Conservation (phyloP, 2,113 vertebrate species). For the Misgurnus mizolepis region DNA sequence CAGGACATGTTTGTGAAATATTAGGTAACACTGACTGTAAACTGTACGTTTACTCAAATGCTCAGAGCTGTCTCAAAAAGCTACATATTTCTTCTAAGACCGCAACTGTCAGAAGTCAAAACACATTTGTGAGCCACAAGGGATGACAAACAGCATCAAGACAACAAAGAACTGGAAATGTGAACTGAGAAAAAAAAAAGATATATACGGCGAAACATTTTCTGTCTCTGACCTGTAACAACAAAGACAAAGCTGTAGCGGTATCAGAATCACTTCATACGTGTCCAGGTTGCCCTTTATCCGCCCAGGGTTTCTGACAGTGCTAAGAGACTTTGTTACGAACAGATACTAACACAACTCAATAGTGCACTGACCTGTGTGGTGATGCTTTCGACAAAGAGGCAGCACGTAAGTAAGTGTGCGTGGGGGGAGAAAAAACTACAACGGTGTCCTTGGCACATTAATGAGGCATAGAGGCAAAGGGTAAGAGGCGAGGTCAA, state of each 20-base stretch:
- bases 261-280: neutral
- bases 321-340: slow-evolving; percentile 23
- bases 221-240: neutral
- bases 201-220: neutral
- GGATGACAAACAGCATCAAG: neutral
- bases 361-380: slow-evolving; percentile 40
- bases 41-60: neutral
- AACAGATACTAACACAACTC: slow-evolving; percentile 26
- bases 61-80: neutral
- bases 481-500: slow-evolving; percentile 41
- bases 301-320: slow-evolving; percentile 1
- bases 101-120: slow-evolving; percentile 1
- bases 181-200: neutral
- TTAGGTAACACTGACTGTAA: neutral
- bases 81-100: neutral
- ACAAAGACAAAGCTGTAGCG: neutral
- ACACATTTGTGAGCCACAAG: slow-evolving; percentile 19
- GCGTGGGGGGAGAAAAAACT: slow-evolving; percentile 14
- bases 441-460: slow-evolving; percentile 49
- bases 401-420: neutral
- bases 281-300: slow-evolving; percentile 14
- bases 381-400: slow-evolving; percentile 34
- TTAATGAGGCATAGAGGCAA: slow-evolving; percentile 49
- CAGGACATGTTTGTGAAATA: neutral
- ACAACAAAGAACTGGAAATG: neutral